Evolutionary conservation across 1,140 invertebrate species (phyloP).

Genomic region (Heliconius congener): DNA sequence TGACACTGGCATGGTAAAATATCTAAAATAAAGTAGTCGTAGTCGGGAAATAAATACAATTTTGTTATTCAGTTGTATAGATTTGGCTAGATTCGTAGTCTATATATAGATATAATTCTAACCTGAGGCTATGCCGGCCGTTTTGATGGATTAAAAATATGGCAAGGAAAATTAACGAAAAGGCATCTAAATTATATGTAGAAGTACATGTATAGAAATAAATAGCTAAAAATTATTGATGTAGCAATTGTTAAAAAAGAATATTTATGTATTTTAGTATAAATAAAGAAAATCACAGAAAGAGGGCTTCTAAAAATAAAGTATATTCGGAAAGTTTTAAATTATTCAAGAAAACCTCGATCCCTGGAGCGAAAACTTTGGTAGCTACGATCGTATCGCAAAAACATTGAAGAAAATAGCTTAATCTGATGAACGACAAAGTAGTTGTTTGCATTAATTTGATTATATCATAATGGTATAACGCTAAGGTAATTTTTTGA

Average conservation of each 20-base stretch:
- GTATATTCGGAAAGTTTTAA: constrained; percentile 33
- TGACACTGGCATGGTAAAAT: no score
- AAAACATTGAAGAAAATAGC: constrained; percentile 29
- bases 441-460: neutral
- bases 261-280: neutral
- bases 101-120: neutral
- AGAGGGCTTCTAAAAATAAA: neutral
- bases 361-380: constrained; percentile 18
- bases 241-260: no score
- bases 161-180: neutral
- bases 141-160: neutral
- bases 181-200: no score
- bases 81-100: neutral
- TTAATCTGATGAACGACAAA: constrained; percentile 15
- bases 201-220: no score
- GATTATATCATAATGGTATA: neutral
- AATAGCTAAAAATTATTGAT: no score
- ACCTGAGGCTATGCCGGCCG: no score
- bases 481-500: neutral
- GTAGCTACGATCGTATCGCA: constrained; percentile 23
- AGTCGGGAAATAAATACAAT: no score
- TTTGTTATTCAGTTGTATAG: neutral
- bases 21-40: no score
- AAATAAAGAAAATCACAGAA: constrained; percentile 18
- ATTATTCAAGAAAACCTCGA: constrained; percentile 32